Percentiles rank a stretch among this genome's conserved stretches.
Conservation (phyloP, 2,888 invertebrate genomes). For the Augochlorella aurata region DNA sequence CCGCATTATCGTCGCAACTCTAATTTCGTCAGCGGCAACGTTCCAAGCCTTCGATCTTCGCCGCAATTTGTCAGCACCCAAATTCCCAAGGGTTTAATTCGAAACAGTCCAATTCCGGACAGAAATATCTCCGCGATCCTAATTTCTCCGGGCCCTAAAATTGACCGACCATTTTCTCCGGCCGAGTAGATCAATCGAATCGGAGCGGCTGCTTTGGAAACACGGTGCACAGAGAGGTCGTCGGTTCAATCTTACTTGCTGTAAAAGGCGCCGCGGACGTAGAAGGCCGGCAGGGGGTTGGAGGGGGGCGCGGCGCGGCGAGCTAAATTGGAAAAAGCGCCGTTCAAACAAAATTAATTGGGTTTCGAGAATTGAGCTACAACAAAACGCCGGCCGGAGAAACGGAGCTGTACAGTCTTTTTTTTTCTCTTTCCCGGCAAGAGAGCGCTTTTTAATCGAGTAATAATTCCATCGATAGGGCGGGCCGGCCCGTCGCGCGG, state of each 20-base stretch:
- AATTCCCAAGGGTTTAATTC: no score
- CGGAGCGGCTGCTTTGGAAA: not conserved
- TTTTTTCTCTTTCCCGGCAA: not conserved
- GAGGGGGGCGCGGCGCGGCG: not conserved
- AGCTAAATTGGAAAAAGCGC: slow-evolving; percentile 63
- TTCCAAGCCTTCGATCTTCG: no score
- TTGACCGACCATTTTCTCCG: not conserved
- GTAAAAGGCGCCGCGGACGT: slow-evolving; percentile 21
- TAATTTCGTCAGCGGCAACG: no score
- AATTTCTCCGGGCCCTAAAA: no score
- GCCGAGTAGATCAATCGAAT: not conserved
- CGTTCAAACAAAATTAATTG: slow-evolving; percentile 67
- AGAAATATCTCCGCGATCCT: no score
- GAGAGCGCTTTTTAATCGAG: slow-evolving; percentile 22
- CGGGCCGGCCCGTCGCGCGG: not conserved
- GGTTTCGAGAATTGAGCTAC: slow-evolving; percentile 53
- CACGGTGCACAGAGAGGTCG: slow-evolving; percentile 1
- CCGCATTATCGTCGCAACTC: no score
- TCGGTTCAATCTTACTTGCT: slow-evolving; percentile 44
- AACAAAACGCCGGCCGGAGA: slow-evolving; percentile 50
- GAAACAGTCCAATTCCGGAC: no score
- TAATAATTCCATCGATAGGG: slow-evolving; percentile 16
- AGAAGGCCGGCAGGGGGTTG: not conserved
- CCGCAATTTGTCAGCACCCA: no score
- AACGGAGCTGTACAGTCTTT: slow-evolving; percentile 1